phyloP scores from a whole-genome alignment of 2,113 vertebrate species.

The Cephalopterus ornatus region DNA sequence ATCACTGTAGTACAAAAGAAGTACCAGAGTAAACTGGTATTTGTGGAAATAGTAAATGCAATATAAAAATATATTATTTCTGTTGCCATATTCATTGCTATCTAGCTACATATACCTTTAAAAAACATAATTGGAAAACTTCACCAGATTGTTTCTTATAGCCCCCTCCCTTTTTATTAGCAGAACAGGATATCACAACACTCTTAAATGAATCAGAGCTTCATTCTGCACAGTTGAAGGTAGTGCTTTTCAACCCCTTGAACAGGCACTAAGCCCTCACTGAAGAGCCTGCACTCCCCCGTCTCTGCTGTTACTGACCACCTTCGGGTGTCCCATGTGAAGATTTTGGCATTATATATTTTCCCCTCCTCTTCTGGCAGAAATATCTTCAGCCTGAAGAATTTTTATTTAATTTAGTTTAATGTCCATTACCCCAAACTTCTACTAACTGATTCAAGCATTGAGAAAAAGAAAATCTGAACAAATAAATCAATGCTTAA shows the following conservation, averaged over 20 bases:
- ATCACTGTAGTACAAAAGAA: not conserved
- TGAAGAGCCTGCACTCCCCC: not conserved
- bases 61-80: not conserved
- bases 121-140: not conserved
- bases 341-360: not conserved
- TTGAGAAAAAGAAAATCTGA: not conserved
- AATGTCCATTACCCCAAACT: not conserved
- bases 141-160: not conserved
- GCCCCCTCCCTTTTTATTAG: not conserved
- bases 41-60: not conserved
- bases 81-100: not conserved
- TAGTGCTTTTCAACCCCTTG: not conserved
- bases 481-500: not conserved
- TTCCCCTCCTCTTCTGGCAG: not conserved
- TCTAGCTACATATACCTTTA: not conserved
- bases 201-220: not conserved
- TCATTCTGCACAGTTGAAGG: not conserved
- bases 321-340: not conserved
- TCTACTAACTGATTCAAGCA: not conserved
- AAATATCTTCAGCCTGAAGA: not conserved
- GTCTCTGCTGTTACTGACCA: not conserved
- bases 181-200: not conserved
- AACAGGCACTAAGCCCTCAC: accelerated
- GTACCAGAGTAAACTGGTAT: not conserved
- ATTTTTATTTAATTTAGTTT: not conserved